Conservation (phyloP, 2,888 invertebrate genomes). For the Volucella inanis region DNA sequence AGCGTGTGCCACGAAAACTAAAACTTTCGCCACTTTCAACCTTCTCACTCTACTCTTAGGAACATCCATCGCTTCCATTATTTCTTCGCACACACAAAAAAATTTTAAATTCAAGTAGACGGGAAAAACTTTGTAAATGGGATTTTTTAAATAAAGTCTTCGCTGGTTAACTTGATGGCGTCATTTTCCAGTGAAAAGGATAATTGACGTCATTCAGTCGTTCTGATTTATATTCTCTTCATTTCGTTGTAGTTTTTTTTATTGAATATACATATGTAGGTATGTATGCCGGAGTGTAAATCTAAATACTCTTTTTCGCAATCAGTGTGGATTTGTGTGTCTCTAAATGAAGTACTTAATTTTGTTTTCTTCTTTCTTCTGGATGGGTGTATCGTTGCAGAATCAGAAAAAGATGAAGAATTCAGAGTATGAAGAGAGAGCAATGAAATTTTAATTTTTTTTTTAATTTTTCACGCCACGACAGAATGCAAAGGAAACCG, state of each 20-base stretch:
- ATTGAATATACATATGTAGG: neutral
- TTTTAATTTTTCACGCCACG: neutral
- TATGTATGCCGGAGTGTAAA: neutral
- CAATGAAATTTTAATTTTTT: conserved; percentile 9
- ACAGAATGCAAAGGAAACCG: neutral
- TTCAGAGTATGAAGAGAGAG: conserved; percentile 25
- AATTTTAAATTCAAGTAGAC: conserved; percentile 29
- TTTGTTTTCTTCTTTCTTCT: conserved; percentile 28
- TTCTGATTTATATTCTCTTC: conserved; percentile 11
- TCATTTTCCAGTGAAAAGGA: conserved; percentile 49
- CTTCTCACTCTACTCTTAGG: neutral
- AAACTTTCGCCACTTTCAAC: conserved; percentile 38
- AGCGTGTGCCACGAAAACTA: conserved; percentile 44
- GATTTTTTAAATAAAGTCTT: conserved; percentile 43
- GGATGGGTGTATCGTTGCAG: no score
- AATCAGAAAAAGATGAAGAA: conserved; percentile 1
- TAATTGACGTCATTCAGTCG: conserved; percentile 65
- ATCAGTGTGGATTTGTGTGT: conserved; percentile 47
- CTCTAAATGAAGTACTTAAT: conserved; percentile 49
- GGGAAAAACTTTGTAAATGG: conserved; percentile 45
- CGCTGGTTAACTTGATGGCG: conserved; percentile 53
- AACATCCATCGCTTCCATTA: no score
- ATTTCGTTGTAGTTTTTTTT: neutral
- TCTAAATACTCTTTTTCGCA: neutral
- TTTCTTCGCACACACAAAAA: conserved; percentile 1